These are phyloP conservation scores for Drosophila niveifrons DNA, from an alignment of 2,888 invertebrate genomes.

Conservation along the genomic window DNA sequence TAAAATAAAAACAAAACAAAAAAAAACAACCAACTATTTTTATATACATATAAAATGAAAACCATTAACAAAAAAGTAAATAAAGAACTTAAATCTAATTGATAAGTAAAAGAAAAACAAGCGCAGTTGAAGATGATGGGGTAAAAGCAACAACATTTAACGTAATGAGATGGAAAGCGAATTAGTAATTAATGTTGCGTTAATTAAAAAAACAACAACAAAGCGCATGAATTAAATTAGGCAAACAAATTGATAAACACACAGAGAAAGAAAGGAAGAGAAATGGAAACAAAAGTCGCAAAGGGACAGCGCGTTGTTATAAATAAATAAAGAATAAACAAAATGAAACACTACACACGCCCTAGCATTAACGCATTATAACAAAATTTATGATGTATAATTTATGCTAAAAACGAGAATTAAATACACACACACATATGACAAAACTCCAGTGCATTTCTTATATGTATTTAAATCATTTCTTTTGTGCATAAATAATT, in stretches of 20 bases:
- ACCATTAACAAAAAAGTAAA: slow-evolving; percentile 24
- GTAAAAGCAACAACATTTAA: background rate
- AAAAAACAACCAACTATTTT: slow-evolving; percentile 63
- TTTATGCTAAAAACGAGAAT: slow-evolving; percentile 76
- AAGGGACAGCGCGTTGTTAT: slow-evolving; percentile 49
- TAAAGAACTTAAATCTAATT: slow-evolving; percentile 30
- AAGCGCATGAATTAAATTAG: slow-evolving; percentile 50
- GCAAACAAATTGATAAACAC: slow-evolving; percentile 42
- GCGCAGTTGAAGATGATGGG: slow-evolving; percentile 21
- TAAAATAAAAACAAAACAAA: slow-evolving; percentile 34
- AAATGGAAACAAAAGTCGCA: slow-evolving; percentile 40
- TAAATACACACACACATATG: slow-evolving; percentile 74
- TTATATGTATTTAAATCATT: slow-evolving; percentile 38
- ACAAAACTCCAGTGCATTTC: slow-evolving; percentile 44
- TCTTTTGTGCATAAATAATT: slow-evolving; percentile 35
- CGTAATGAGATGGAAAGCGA: slow-evolving; percentile 32
- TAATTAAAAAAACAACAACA: slow-evolving; percentile 46
- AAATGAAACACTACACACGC: slow-evolving; percentile 31
- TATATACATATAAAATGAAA: slow-evolving; percentile 63
- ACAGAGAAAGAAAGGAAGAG: slow-evolving; percentile 14
- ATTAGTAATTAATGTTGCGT: slow-evolving; percentile 69
- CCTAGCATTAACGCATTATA: slow-evolving; percentile 60
- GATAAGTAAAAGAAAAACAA: slow-evolving; percentile 66
- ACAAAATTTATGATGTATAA: slow-evolving; percentile 72
- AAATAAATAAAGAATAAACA: slow-evolving; percentile 18